Base-by-base conservation (phyloP, 2,113 vertebrate species). In the Cheirogaleus medius region DNA sequence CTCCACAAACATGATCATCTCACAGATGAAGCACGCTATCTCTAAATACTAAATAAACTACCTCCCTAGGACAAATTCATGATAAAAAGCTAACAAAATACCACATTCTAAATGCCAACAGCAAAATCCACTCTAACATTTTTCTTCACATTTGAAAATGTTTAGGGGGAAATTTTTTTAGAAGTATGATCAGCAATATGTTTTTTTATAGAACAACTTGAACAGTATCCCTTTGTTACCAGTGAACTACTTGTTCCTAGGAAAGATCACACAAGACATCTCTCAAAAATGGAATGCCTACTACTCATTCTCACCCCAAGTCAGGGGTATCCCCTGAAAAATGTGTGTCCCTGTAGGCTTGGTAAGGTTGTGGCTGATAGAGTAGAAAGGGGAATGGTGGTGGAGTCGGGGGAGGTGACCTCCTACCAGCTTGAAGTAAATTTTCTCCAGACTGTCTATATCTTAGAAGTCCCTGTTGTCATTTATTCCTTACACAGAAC, bases 51-150 rank as follows among this genome's bases (percentile, higher is more conserved):
- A 42, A 69, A 71, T 34, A 42, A 76, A 71, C n/a, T 15, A 73
- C 85, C 47, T 90, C 68, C 56, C 34, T 14, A 73, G 25, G 64
- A 88, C 58, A 83, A 85, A 92, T 6, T 39, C 37, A 27, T 27
- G 15, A 66, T 39, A 91, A 85, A 90, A 94, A 90, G 42, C 54
- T 77, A 96, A 83, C 63, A 82, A 91, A 93, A 87, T 4, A 83
- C 3, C 68, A 92, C 64, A 27, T 64, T 93, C 42, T 89, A 93
- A 87, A 85, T 77, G 39, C n/a, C 42, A 94, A 37, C 3, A 73
- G 20, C 37, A 81, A 91, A 74, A 68, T 54, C 18, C 73, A 78
- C 42, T 63, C 34, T 58, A 77, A 64, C 4, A 27, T 44, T 83
- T 85, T 82, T 81, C 74, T 89, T 81, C 63, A 74, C 37, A 39